Evolutionary conservation across 2,888 invertebrate species (phyloP).

Genomic region (Zaprionus lineosus): DNA sequence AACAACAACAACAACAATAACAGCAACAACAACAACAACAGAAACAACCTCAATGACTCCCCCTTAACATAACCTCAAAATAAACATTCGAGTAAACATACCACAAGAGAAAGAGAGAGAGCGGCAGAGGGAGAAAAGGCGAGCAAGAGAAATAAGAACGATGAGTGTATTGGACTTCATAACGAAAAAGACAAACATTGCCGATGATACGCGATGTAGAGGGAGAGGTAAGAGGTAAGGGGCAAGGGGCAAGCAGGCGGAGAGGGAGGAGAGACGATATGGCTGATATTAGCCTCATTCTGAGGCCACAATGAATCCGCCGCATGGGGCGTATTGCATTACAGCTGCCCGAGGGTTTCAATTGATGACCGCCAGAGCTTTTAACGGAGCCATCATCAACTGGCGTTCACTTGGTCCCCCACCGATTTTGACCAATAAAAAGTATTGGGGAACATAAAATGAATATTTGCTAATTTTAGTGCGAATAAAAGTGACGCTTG

Average conservation of each 20-base stretch:
- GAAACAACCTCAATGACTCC: slow-evolving; percentile 10
- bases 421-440: slow-evolving; percentile 38
- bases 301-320: slow-evolving; percentile 27
- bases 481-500: slow-evolving; percentile 17
- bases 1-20: slow-evolving; percentile 2
- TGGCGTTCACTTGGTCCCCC: slow-evolving; percentile 12
- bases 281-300: slow-evolving; percentile 18
- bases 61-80: slow-evolving; percentile 36
- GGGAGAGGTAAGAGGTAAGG: slow-evolving; percentile 2
- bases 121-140: too few relatives aligned
- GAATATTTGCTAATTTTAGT: slow-evolving; percentile 31
- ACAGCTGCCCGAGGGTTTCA: slow-evolving; percentile 45
- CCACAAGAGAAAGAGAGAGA: too few relatives aligned
- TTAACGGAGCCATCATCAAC: slow-evolving; percentile 15
- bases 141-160: too few relatives aligned
- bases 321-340: slow-evolving; percentile 31
- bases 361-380: slow-evolving; percentile 24
- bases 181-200: slow-evolving; percentile 12
- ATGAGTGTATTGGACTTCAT: slow-evolving; percentile 35
- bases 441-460: slow-evolving; percentile 11
- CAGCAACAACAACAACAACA: slow-evolving; percentile 3
- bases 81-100: slow-evolving; percentile 44
- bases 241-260: slow-evolving; percentile 43
- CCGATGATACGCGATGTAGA: slow-evolving; percentile 5
- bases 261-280: slow-evolving; percentile 15